Conservation (phyloP, 2,888 invertebrate species). For the Dicycla oo region DNA sequence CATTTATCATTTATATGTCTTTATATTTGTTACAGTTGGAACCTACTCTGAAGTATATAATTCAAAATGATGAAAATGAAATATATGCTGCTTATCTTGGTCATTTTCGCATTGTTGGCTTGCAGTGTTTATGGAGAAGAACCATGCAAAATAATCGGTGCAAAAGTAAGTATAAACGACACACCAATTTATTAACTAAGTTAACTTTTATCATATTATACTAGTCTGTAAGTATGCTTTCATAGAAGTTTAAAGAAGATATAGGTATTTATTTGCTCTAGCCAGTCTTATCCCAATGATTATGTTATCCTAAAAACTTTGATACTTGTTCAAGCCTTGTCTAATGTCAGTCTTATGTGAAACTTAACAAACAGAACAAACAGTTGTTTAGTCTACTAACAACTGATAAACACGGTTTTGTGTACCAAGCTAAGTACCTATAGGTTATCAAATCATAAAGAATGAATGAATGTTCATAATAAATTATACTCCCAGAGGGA, state of each 20-base stretch:
- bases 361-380: too few relatives aligned
- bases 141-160: background rate
- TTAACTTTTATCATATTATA: background rate
- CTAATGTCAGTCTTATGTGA: too few relatives aligned
- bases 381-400: background rate
- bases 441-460: too few relatives aligned
- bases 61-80: conserved; percentile 9
- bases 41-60: background rate
- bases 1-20: too few relatives aligned
- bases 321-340: too few relatives aligned
- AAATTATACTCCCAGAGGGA: too few relatives aligned
- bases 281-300: too few relatives aligned
- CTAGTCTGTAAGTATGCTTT: too few relatives aligned
- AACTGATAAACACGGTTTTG: background rate
- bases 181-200: background rate
- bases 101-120: background rate
- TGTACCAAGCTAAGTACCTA: background rate
- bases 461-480: too few relatives aligned
- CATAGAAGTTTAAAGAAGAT: too few relatives aligned
- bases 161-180: background rate
- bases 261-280: too few relatives aligned
- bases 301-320: too few relatives aligned
- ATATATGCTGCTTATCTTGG: background rate
- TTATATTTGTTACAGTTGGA: background rate
- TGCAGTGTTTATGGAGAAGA: conserved; percentile 1